A percentile compares a stretch with the other conserved stretches of the same genome.
These are phyloP conservation scores for Eupithecia vulgata DNA, from an alignment of 2,888 invertebrate species.

Conservation along the genomic window DNA sequence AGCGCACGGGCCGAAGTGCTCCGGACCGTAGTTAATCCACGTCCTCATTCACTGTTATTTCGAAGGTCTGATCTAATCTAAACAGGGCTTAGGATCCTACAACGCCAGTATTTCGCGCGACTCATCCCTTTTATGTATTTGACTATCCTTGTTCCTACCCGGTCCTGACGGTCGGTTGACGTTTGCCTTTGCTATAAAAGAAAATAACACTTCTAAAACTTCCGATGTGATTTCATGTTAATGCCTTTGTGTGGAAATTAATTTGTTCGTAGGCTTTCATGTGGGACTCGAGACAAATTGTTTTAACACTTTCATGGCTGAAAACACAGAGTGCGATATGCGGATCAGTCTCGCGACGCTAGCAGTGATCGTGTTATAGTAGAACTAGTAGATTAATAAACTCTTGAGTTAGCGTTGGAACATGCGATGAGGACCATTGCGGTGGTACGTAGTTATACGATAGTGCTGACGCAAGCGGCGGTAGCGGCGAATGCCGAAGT, in stretches of 20 bases:
- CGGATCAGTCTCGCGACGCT: too few relatives aligned
- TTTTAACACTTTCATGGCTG: slow-evolving; percentile 31
- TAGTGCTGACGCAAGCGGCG: slow-evolving; percentile 58
- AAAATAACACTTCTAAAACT: slow-evolving; percentile 78
- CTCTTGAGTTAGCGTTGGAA: slow-evolving; percentile 29
- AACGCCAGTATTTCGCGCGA: slow-evolving; percentile 80
- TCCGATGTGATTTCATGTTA: slow-evolving; percentile 69
- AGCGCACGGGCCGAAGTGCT: slow-evolving; percentile 81
- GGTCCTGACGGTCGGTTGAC: slow-evolving; percentile 66
- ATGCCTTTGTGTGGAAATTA: slow-evolving; percentile 69
- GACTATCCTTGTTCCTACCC: slow-evolving; percentile 74
- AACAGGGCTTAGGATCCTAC: slow-evolving; percentile 83
- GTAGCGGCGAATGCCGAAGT: slow-evolving; percentile 62
- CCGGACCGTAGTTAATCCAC: slow-evolving; percentile 84
- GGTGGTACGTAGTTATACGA: slow-evolving; percentile 44
- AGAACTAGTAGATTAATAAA: too few relatives aligned
- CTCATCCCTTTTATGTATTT: slow-evolving; percentile 82
- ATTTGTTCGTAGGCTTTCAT: slow-evolving; percentile 56
- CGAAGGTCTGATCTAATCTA: slow-evolving; percentile 84
- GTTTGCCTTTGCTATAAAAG: slow-evolving; percentile 75
- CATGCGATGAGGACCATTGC: slow-evolving; percentile 25
- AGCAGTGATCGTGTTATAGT: too few relatives aligned
- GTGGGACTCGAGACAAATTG: slow-evolving; percentile 49
- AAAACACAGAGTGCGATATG: too few relatives aligned
- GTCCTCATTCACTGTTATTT: slow-evolving; percentile 85